phyloP scores from a whole-genome alignment of 2,113 vertebrate genomes.

The Malurus cyaneus region DNA sequence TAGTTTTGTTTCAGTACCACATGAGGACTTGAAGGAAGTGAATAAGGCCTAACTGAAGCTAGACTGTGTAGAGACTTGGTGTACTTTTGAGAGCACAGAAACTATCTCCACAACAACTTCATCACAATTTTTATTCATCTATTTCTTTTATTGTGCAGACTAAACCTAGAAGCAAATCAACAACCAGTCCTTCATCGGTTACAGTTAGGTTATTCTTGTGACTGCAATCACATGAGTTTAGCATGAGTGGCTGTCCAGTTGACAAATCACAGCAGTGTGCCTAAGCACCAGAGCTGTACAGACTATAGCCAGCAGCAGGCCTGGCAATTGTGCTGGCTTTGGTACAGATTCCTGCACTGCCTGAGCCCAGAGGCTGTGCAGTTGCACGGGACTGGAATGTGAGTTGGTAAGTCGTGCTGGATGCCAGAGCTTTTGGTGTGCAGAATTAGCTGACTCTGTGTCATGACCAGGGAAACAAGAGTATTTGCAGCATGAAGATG shows the following conservation, averaged over 20 bases:
- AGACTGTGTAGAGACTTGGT: not conserved
- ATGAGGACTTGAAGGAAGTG: not conserved
- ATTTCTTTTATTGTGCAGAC: not conserved
- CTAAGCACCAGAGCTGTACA: not conserved
- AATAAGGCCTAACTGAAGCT: not conserved
- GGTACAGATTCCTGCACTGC: not conserved
- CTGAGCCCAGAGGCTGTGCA: not conserved
- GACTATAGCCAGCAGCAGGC: not conserved
- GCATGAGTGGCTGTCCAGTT: not conserved
- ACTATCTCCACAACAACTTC: not conserved
- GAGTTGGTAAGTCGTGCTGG: not conserved
- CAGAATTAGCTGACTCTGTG: not conserved
- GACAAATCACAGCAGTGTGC: not conserved
- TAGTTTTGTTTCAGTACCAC: not conserved
- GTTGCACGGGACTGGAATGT: not conserved
- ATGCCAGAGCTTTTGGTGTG: not conserved
- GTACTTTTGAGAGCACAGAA: not conserved
- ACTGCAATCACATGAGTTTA: not conserved
- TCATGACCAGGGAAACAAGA: not conserved
- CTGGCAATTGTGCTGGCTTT: not conserved
- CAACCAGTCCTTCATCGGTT: not conserved
- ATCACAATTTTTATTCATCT: not conserved
- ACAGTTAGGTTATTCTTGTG: not conserved
- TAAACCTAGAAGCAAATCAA: not conserved
- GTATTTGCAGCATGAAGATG: not conserved